Evolutionary conservation across 2,113 vertebrate species (phyloP).

Genomic region (Dunckerocampus dactyliophorus): DNA sequence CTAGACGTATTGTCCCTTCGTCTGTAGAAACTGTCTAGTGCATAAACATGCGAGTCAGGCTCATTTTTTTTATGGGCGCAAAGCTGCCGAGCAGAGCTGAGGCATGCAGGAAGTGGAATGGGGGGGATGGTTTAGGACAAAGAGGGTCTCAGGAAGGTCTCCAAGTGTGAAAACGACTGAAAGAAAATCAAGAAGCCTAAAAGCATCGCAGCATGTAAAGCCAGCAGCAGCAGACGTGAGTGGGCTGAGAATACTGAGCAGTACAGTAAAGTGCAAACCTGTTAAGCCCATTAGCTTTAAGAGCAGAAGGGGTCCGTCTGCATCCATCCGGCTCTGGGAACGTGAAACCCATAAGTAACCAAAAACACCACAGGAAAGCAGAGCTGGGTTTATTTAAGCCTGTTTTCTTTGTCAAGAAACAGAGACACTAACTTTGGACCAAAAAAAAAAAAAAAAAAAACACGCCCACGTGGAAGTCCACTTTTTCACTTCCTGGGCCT

Average conservation of each 20-base stretch:
- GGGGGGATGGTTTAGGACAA: constrained; percentile 20
- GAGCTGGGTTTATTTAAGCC: constrained; percentile 11
- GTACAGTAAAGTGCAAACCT: constrained; percentile 34
- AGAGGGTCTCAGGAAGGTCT: constrained; percentile 18
- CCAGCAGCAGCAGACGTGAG: neutral
- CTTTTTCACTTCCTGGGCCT: too few relatives aligned
- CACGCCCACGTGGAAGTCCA: too few relatives aligned
- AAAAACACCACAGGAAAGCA: constrained; percentile 24
- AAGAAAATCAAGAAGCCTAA: too few relatives aligned
- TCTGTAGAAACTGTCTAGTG: constrained; percentile 2
- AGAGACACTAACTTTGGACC: neutral
- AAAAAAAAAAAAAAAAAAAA: neutral
- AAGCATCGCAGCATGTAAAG: neutral
- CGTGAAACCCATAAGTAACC: constrained; percentile 18
- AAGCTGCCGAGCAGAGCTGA: neutral
- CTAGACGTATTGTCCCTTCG: neutral
- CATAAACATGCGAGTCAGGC: constrained; percentile 3
- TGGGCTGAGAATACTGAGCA: constrained; percentile 31
- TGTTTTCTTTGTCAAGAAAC: neutral
- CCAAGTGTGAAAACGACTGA: constrained; percentile 12
- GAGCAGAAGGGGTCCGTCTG: constrained; percentile 15
- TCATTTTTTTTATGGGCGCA: constrained; percentile 3
- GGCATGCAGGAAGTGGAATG: neutral
- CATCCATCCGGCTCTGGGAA: constrained; percentile 27
- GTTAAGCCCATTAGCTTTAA: constrained; percentile 39